These are phyloP conservation scores for Periplaneta americana DNA, from an alignment of 1,140 invertebrate genomes.

Conservation along the genomic window DNA sequence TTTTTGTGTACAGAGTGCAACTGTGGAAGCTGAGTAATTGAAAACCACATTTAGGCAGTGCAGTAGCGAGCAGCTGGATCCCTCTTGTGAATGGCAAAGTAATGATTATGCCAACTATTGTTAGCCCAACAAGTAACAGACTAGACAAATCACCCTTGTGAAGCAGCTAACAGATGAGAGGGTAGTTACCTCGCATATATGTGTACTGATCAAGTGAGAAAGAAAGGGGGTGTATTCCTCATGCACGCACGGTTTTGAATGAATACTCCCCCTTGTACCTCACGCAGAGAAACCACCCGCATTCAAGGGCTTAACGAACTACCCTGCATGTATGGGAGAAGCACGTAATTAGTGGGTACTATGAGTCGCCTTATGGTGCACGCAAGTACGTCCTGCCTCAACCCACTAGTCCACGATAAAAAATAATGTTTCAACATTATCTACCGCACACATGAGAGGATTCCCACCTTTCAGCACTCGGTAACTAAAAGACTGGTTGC, in stretches of 20 bases:
- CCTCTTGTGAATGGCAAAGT: too few relatives aligned
- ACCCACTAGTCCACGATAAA: neutral
- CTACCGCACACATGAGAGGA: neutral
- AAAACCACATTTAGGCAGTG: too few relatives aligned
- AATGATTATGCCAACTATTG: too few relatives aligned
- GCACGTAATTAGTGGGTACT: neutral
- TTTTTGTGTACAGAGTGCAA: too few relatives aligned
- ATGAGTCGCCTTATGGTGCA: neutral
- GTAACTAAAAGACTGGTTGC: too few relatives aligned
- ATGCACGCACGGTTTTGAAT: neutral
- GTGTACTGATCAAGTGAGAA: neutral
- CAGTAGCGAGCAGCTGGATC: too few relatives aligned
- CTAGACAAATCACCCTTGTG: too few relatives aligned
- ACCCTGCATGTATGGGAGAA: neutral
- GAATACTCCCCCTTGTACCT: neutral
- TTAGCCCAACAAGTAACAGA: too few relatives aligned
- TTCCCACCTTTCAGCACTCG: too few relatives aligned
- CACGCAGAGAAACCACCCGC: neutral
- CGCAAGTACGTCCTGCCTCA: neutral
- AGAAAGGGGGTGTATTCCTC: neutral
- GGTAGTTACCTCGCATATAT: too few relatives aligned
- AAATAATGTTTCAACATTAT: neutral
- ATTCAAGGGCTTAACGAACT: neutral
- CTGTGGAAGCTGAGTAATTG: too few relatives aligned
- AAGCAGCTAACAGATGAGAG: too few relatives aligned